These are phyloP conservation scores for Gari tellinella DNA, from an alignment of 2,888 invertebrate species.

Conservation along the genomic window DNA sequence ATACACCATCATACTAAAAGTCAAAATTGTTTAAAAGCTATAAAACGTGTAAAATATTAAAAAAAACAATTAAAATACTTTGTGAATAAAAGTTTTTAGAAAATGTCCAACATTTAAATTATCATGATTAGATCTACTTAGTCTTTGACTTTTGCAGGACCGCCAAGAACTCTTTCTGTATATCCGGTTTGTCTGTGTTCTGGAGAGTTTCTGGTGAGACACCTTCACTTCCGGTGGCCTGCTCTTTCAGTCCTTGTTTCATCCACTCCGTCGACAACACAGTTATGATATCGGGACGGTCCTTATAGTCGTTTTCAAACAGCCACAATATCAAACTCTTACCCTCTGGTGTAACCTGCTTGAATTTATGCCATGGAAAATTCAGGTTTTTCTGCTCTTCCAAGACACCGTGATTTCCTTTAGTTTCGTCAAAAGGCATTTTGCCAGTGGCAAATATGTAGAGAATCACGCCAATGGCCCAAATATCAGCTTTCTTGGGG, in stretches of 20 bases:
- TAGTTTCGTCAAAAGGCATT: conserved; percentile 85
- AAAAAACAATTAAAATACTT: too few relatives aligned
- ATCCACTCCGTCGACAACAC: conserved; percentile 72
- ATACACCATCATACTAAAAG: too few relatives aligned
- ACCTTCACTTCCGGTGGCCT: not conserved
- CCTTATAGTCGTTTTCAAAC: conserved; percentile 75
- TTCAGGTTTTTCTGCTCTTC: conserved; percentile 79
- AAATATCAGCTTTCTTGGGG: conserved; percentile 85
- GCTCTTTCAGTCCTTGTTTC: conserved; percentile 31
- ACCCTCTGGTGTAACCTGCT: conserved; percentile 69
- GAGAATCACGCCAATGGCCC: conserved; percentile 85
- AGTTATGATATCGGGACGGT: conserved; percentile 75
- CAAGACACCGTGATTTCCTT: conserved; percentile 80
- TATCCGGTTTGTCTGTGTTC: conserved; percentile 38
- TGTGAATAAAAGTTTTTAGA: too few relatives aligned
- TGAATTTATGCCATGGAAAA: conserved; percentile 81
- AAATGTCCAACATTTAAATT: too few relatives aligned
- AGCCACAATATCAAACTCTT: conserved; percentile 73
- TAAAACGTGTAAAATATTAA: too few relatives aligned
- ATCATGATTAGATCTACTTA: conserved; percentile 3
- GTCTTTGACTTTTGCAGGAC: conserved; percentile 40
- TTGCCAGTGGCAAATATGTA: conserved; percentile 85
- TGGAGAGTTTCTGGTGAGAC: conserved; percentile 3
- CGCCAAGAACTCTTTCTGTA: conserved; percentile 35
- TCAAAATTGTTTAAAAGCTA: too few relatives aligned